Conservation (phyloP, 2,113 vertebrate species). For the Tragelaphus imberbis region DNA sequence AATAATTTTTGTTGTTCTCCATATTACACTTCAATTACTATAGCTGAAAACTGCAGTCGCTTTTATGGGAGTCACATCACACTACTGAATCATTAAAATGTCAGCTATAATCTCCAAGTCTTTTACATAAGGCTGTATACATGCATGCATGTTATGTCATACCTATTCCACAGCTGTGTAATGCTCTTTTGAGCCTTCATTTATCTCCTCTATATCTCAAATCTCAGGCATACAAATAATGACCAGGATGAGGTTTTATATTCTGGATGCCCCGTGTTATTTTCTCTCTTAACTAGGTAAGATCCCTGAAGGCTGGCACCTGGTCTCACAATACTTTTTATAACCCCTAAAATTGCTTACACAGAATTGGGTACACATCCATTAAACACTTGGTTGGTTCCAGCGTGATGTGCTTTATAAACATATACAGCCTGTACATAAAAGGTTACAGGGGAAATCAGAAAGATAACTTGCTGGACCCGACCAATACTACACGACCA, state of each 20-base stretch:
- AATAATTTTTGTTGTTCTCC: background rate
- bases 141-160: background rate
- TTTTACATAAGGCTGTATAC: background rate
- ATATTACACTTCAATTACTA: constrained; percentile 18
- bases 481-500: background rate
- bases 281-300: constrained; percentile 24
- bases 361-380: background rate
- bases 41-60: constrained; percentile 1
- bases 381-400: constrained; percentile 23
- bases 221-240: constrained; percentile 24
- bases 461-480: background rate
- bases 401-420: background rate
- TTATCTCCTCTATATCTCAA: constrained; percentile 16
- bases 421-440: background rate
- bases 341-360: background rate
- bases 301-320: background rate
- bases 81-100: constrained; percentile 25
- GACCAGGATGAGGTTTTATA: background rate
- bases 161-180: background rate
- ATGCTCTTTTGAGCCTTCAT: background rate
- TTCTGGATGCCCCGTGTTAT: background rate
- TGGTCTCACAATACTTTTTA: background rate
- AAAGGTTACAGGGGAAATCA: constrained; percentile 20
- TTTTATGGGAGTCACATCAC: background rate
- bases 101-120: background rate